These are phyloP conservation scores for Nezara viridula DNA, from an alignment of 2,888 invertebrate species.

Conservation along the genomic window DNA sequence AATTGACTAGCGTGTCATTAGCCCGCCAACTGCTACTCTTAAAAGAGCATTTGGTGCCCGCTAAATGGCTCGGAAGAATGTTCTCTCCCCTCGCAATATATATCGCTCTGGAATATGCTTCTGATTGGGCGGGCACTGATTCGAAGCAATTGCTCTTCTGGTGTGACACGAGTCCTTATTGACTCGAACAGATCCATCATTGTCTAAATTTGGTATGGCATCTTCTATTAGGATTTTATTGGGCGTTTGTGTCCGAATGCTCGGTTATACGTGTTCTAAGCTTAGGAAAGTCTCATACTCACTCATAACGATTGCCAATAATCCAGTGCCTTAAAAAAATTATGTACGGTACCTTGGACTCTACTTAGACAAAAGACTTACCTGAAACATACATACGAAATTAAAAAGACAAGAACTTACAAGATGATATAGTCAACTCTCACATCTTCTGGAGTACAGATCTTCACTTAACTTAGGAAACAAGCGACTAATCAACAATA, in stretches of 20 bases:
- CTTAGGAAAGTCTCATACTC: too few species aligned
- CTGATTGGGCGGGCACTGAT: slow-evolving; percentile 6
- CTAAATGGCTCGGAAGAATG: not conserved
- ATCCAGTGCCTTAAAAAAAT: too few species aligned
- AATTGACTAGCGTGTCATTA: slow-evolving; percentile 25
- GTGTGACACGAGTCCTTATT: not conserved
- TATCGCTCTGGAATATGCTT: not conserved
- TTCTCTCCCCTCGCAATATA: slow-evolving; percentile 2
- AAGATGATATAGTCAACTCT: too few species aligned
- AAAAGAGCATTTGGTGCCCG: not conserved
- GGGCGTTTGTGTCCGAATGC: not conserved
- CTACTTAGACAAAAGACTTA: too few species aligned
- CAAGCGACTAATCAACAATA: too few species aligned
- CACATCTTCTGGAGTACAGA: too few species aligned
- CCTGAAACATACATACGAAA: too few species aligned
- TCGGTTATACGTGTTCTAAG: not conserved
- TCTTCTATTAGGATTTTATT: not conserved
- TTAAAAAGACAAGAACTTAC: too few species aligned
- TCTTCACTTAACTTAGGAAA: too few species aligned
- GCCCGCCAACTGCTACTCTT: not conserved
- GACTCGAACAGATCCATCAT: not conserved
- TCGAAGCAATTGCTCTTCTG: not conserved
- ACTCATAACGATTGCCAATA: too few species aligned
- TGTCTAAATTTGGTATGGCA: not conserved
- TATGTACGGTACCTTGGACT: too few species aligned